Evolutionary conservation across 2,888 invertebrate species (phyloP), one percentile per base, ranked within the genome.

Genomic region (Microctonus aethiopoides): DNA sequence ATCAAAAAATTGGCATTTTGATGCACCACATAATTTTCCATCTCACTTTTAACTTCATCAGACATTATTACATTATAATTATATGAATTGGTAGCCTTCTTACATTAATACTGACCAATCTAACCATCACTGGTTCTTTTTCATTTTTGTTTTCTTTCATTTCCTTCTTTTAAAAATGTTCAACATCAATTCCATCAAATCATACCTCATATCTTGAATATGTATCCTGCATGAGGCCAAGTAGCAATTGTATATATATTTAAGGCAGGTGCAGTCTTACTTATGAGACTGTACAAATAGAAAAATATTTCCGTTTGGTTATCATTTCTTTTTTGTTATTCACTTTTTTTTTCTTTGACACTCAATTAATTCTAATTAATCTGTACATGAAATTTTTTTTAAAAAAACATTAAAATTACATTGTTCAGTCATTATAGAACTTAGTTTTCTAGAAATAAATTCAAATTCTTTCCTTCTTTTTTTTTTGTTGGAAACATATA

Each of bases 251-350:
- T 74, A 76, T 74, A 76, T 46, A 46, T 46, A 16, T 76, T 74
- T 75, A 80, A 79, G 79, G 79, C 78, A 79, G 67, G 75, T 78
- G 74, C 80, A 81, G 79, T 80, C 79, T 80, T 77, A 77, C 72
- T 61, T 66, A 63, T 74, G 71, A 76, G 74, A 75, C 74, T 74
- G 68, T 78, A 74, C 73, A 72, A n/a, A 79, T 81, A 80, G 72
- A 80, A 80, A 81, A 80, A 81, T 80, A 81, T 78, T 78, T 72
- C 65, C 26, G 29, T 70, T 75, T 72, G 11, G 32, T 54, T 10
- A 65, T 24, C 29, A n/a, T 32, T 41, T 13, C 7, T 66, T 26
- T 66, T 60, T 36, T 67, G 59, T 56, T 9, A n/a, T n/a, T n/a
- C n/a, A n/a, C n/a, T 26, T 41, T 51, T 41, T 57, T 29, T 22